Percentiles rank a stretch among this genome's conserved stretches.
Conservation (phyloP, 2,888 invertebrate genomes). For the Podabrus alpinus region DNA sequence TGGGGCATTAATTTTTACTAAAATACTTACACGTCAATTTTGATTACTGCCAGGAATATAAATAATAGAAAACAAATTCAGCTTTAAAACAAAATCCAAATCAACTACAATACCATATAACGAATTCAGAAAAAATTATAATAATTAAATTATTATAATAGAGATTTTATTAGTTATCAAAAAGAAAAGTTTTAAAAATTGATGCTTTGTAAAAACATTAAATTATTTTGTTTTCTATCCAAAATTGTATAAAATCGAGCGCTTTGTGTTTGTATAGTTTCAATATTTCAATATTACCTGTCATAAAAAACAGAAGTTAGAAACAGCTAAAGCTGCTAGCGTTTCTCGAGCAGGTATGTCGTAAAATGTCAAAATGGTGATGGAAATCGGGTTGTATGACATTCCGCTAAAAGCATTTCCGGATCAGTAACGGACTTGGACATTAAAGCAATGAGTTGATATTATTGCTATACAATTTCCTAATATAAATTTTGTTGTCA, state of each 20-base stretch:
- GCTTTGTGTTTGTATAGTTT: slow-evolving; percentile 22
- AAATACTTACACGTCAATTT: too few species aligned
- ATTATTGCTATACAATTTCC: slow-evolving; percentile 48
- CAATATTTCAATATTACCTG: slow-evolving; percentile 30
- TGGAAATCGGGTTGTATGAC: slow-evolving; percentile 50
- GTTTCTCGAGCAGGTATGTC: slow-evolving; percentile 41
- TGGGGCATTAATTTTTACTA: too few species aligned
- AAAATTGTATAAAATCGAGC: slow-evolving; percentile 16
- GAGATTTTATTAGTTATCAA: too few species aligned
- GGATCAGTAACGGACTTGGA: slow-evolving; percentile 44
- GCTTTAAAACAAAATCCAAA: too few species aligned
- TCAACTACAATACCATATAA: too few species aligned
- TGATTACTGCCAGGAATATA: too few species aligned
- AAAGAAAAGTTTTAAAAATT: too few species aligned
- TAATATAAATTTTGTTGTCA: slow-evolving; percentile 45
- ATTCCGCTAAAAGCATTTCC: slow-evolving; percentile 53
- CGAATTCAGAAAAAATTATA: too few species aligned
- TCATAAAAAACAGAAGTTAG: slow-evolving; percentile 29
- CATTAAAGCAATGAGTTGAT: slow-evolving; percentile 43
- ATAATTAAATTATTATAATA: too few species aligned
- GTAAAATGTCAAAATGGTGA: slow-evolving; percentile 52
- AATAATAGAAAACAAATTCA: too few species aligned
- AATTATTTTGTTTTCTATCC: slow-evolving; percentile 1
- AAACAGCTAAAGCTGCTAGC: slow-evolving; percentile 21
- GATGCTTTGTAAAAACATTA: background rate